Evolutionary conservation across 2,113 vertebrate genomes (phyloP).

Genomic region (Istiophorus platypterus): DNA sequence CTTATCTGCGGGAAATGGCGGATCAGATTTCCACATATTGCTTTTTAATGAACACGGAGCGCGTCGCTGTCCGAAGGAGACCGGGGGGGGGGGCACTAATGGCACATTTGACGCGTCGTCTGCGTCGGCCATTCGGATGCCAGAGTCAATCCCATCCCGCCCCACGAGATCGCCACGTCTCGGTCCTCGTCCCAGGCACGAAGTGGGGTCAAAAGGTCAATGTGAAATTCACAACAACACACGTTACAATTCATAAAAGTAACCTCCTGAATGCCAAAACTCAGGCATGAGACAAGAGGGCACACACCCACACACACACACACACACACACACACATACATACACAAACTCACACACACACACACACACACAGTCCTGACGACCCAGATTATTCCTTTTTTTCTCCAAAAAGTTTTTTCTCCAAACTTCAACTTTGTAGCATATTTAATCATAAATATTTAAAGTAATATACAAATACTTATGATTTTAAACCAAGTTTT

Average conservation of each 20-base stretch:
- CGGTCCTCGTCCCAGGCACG: slow-evolving; percentile 25
- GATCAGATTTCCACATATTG: slow-evolving; percentile 72
- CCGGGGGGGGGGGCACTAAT: slow-evolving; percentile 19
- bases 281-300: too few relatives aligned
- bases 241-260: too few relatives aligned
- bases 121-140: slow-evolving; percentile 49
- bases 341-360: too few relatives aligned
- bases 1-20: slow-evolving; percentile 76
- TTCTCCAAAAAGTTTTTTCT: too few relatives aligned
- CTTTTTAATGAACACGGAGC: slow-evolving; percentile 80
- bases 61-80: slow-evolving; percentile 17
- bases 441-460: background rate
- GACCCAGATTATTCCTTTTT: background rate
- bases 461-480: background rate
- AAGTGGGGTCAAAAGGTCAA: slow-evolving; percentile 49
- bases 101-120: slow-evolving; percentile 48
- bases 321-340: too few relatives aligned
- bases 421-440: background rate
- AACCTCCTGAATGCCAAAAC: too few relatives aligned
- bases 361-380: background rate
- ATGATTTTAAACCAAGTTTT: background rate
- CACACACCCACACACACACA: too few relatives aligned
- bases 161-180: slow-evolving; percentile 29
- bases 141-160: slow-evolving; percentile 44
- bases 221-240: too few relatives aligned